Conservation (phyloP, 2,113 vertebrate species). For the Mus spicilegus region DNA sequence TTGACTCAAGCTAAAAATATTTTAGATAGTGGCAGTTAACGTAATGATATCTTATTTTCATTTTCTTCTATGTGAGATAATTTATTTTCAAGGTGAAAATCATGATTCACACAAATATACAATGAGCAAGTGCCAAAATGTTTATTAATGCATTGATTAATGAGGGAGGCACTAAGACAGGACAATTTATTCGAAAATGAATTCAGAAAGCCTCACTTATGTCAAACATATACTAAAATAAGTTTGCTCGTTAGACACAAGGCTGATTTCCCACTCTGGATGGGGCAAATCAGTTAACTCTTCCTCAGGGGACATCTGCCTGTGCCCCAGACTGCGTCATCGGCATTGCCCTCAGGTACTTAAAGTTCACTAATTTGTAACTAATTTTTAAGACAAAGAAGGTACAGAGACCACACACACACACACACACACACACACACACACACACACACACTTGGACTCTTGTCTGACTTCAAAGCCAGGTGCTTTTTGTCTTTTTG, state of each 20-base stretch:
- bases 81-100: constrained; percentile 17
- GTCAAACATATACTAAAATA: background rate
- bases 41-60: background rate
- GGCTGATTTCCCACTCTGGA: background rate
- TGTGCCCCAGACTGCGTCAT: background rate
- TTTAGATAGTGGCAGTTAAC: background rate
- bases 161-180: background rate
- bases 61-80: background rate
- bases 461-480: background rate
- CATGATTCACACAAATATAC: constrained; percentile 2
- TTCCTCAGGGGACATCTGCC: background rate
- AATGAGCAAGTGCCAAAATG: constrained; percentile 13
- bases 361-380: background rate
- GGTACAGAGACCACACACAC: background rate
- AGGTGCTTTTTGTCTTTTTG: background rate
- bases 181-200: background rate
- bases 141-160: constrained; percentile 3
- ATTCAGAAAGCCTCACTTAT: background rate
- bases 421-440: background rate
- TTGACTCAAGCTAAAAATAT: background rate
- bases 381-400: constrained; percentile 3
- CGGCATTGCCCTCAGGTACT: background rate
- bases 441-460: background rate
- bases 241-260: constrained; percentile 11
- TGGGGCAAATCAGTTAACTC: background rate